These are phyloP conservation scores for Drosophila quasianomalipes DNA, from an alignment of 2,888 invertebrate genomes.

Conservation along the genomic window DNA sequence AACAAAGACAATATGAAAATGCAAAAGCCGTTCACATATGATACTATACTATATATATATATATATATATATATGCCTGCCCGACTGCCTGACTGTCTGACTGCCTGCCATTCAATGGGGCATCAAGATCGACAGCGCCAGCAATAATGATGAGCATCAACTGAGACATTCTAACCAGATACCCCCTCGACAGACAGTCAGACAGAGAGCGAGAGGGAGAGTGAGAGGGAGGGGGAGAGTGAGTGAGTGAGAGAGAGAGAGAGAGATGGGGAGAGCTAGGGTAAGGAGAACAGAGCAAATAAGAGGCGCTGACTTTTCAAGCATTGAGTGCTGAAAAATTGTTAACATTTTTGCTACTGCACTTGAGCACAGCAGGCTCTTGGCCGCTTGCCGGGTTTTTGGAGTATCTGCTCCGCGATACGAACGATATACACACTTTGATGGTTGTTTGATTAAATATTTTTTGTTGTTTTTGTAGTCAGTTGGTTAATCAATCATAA, in stretches of 20 bases:
- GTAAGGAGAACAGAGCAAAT: slow-evolving; percentile 17
- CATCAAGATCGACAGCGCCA: slow-evolving; percentile 65
- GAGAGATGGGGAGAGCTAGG: background rate
- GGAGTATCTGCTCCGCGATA: slow-evolving; percentile 5
- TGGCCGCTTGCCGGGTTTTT: slow-evolving; percentile 17
- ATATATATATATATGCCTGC: background rate
- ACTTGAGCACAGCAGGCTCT: slow-evolving; percentile 60
- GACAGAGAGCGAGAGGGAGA: background rate
- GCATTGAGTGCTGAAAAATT: slow-evolving; percentile 77
- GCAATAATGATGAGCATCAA: slow-evolving; percentile 54
- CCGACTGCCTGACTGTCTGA: slow-evolving; percentile 12
- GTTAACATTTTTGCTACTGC: slow-evolving; percentile 81
- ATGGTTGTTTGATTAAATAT: background rate
- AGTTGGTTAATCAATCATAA: slow-evolving; percentile 69
- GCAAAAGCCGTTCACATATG: slow-evolving; percentile 71
- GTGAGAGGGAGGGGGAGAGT: background rate
- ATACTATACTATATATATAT: background rate
- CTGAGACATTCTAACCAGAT: slow-evolving; percentile 66
- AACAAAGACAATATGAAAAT: slow-evolving; percentile 52
- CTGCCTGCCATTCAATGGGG: slow-evolving; percentile 46
- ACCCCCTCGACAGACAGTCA: background rate
- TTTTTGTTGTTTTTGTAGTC: background rate
- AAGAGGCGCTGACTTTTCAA: slow-evolving; percentile 76
- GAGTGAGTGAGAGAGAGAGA: background rate
- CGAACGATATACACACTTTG: slow-evolving; percentile 10